Evolutionary conservation across 1,140 invertebrate genomes (phyloP).

Genomic region (Chelonus insularis): DNA sequence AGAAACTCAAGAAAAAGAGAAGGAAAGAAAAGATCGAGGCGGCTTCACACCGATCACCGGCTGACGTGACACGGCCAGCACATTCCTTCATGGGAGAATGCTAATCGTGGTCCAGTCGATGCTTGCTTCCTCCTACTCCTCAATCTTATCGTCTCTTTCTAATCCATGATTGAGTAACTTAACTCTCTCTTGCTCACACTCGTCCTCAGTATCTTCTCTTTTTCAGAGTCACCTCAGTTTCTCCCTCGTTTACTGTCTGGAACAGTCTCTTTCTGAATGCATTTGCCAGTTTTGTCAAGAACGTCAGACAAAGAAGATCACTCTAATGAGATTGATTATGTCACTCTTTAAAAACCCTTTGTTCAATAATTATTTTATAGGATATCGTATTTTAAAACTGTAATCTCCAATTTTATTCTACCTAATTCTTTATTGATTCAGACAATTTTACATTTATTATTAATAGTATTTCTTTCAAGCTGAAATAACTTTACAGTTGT

Average conservation of each 20-base stretch:
- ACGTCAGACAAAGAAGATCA: conserved; percentile 5
- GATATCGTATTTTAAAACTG: too few species aligned
- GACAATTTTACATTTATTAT: too few species aligned
- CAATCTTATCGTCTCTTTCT: conserved; percentile 18
- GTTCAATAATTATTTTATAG: background rate
- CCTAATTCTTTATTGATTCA: too few species aligned
- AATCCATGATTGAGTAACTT: background rate
- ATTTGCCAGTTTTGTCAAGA: conserved; percentile 27
- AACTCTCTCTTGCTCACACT: conserved; percentile 12
- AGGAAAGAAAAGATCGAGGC: conserved; percentile 40
- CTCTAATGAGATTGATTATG: conserved; percentile 21
- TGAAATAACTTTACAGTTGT: too few species aligned
- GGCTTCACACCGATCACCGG: conserved; percentile 48
- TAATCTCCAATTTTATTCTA: too few species aligned
- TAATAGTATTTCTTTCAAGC: too few species aligned
- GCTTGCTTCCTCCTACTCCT: conserved; percentile 40
- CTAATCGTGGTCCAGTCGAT: conserved; percentile 49
- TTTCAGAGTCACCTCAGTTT: conserved; percentile 2
- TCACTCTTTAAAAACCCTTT: too few species aligned
- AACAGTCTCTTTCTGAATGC: conserved; percentile 26
- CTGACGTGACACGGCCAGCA: conserved; percentile 48
- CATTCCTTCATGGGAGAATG: conserved; percentile 55
- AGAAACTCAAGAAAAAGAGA: conserved; percentile 19
- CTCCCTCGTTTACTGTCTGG: background rate
- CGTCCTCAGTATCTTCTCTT: conserved; percentile 16